Base-by-base conservation (phyloP, 2,113 vertebrate species). In the Mixornis gularis region DNA sequence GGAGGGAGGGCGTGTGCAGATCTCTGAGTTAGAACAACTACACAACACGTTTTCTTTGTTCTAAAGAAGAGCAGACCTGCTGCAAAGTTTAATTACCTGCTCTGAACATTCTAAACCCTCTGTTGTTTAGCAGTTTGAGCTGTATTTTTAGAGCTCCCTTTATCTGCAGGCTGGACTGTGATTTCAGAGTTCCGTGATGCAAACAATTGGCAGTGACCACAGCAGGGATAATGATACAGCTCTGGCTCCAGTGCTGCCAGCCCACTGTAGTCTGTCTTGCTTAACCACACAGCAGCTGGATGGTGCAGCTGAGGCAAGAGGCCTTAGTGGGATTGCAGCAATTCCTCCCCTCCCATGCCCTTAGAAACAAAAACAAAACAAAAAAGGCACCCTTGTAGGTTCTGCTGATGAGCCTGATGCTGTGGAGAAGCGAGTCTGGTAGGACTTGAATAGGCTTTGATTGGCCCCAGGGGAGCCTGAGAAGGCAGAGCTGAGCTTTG, bases 291-390 rank as follows among this genome's bases (percentile, higher is more conserved):
- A 85, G 29, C 89, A 93, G 93, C 88, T 95, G 79, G 12, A 40
- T n/a, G 40, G 26, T 84, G 69, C 79, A 95, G 93, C 95, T 95
- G 90, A 94, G 80, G 88, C 79, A 95, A 95, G 85, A 95, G 77
- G 51, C 48, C 65, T 86, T 66, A 48, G 34, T 92, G 87, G 81
- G 69, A 85, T 94, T 92, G 87, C 17, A 19, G 74, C 95, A 95
- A 52, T 58, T 77, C 85, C 43, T 91, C 78, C 62, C 81, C 74
- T 94, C 85, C 90, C 82, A 38, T 89, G 93, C 78, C 80, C 79
- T 76, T 92, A 44, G 93, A 92, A 93, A 95, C 94, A 59, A 78
- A 86, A 88, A 24, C 92, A 90, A 86, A 96, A 66, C 78, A 91
- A 30, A 66, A 70, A 69, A 49, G n/a, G 87, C 82, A 53, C 8